Evolutionary conservation across 2,113 vertebrate genomes (phyloP).

Genomic region (Cheirogaleus medius): DNA sequence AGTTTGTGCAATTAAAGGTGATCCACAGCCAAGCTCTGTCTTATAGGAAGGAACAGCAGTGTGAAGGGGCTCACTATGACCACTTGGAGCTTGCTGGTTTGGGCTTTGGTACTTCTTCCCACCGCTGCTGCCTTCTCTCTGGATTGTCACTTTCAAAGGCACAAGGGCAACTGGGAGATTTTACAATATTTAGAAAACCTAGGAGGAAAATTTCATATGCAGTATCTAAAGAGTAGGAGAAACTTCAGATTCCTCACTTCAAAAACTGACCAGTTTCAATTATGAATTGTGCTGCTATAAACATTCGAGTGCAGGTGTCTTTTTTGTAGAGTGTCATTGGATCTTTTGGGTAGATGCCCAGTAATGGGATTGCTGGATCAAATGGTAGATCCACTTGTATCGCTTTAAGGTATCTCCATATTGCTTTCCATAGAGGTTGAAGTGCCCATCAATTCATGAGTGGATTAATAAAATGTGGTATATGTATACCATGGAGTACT

Average conservation of each 20-base stretch:
- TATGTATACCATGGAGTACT: no score
- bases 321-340: no score
- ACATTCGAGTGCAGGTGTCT: no score
- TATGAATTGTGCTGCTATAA: no score
- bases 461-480: no score
- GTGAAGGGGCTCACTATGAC: background rate
- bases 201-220: slow-evolving; percentile 48
- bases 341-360: no score
- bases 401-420: no score
- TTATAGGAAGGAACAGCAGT: background rate
- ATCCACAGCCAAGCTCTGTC: background rate
- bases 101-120: background rate
- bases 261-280: slow-evolving; percentile 5
- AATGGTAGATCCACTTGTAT: no score
- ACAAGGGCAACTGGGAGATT: slow-evolving; percentile 14
- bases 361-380: no score
- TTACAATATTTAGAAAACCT: slow-evolving; percentile 68
- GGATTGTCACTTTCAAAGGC: slow-evolving; percentile 29
- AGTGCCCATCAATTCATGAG: no score
- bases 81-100: fast-evolving
- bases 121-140: background rate
- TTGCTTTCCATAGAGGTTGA: no score
- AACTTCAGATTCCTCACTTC: slow-evolving; percentile 70
- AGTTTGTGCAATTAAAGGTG: background rate
- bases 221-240: slow-evolving; percentile 55